Evolutionary conservation across 2,797 vertebrate genomes (phyloP).

Genomic region (Morus bassanus): DNA sequence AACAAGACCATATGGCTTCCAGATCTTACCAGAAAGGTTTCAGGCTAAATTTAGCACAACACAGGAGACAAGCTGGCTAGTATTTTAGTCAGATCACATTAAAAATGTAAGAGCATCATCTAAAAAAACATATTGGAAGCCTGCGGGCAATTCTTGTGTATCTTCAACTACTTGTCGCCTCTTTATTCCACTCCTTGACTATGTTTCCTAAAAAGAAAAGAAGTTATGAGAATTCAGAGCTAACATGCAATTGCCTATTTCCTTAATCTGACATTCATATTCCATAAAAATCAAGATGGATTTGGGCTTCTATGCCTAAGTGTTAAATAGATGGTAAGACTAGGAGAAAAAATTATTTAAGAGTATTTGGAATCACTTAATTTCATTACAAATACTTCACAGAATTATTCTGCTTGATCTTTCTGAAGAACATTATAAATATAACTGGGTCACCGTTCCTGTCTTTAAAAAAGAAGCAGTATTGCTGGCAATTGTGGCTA

Average conservation of each 20-base stretch:
- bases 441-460: neutral
- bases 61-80: neutral
- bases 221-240: neutral
- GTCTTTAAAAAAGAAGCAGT: neutral
- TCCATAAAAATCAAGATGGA: neutral
- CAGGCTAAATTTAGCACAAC: slow-evolving; percentile 15
- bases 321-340: neutral
- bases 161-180: neutral
- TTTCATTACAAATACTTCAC: neutral
- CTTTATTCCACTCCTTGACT: neutral
- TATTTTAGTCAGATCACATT: neutral
- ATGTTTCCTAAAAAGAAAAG: neutral
- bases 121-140: neutral
- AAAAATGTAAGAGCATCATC: neutral
- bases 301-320: neutral
- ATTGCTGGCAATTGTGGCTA: neutral
- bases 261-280: neutral
- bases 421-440: neutral
- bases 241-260: neutral
- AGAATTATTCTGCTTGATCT: neutral
- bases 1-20: slow-evolving; percentile 16
- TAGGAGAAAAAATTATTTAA: neutral
- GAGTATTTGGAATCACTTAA: neutral
- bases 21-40: slow-evolving; percentile 6
- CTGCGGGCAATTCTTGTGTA: neutral